These are phyloP conservation scores for Ciconia maguari DNA, from an alignment of 2,113 vertebrate genomes.

Conservation along the genomic window DNA sequence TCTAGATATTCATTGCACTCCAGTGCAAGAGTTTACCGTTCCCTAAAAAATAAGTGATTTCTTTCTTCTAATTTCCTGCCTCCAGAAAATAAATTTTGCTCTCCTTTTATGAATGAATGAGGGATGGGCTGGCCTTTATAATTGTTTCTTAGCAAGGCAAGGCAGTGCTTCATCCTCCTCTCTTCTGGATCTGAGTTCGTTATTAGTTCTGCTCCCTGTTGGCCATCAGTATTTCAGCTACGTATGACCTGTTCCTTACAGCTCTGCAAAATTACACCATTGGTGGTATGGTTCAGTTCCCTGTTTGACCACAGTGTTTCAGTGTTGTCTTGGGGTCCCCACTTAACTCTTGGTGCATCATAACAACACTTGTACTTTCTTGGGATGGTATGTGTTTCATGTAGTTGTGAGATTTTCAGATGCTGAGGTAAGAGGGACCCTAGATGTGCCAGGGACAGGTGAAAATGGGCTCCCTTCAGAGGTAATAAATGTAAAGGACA, in stretches of 20 bases:
- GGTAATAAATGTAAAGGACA: not conserved
- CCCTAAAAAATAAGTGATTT: not conserved
- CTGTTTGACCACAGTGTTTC: not conserved
- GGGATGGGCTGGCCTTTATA: not conserved
- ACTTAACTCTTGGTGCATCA: not conserved
- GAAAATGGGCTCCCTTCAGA: not conserved
- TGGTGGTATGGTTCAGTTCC: not conserved
- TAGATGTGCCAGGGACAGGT: not conserved
- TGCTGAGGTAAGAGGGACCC: not conserved
- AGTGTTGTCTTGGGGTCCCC: not conserved
- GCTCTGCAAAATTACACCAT: not conserved
- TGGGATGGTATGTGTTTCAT: not conserved
- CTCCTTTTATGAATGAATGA: not conserved
- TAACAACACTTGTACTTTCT: not conserved
- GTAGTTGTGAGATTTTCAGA: not conserved
- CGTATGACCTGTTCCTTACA: not conserved
- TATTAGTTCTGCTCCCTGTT: not conserved
- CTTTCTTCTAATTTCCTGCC: not conserved
- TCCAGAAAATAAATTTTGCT: not conserved
- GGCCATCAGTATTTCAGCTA: not conserved
- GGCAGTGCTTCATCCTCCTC: not conserved
- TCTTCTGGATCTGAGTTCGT: not conserved
- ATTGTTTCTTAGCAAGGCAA: not conserved
- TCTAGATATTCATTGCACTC: not conserved
- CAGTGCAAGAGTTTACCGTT: not conserved